phyloP scores from a whole-genome alignment of 30 jellyfish, hydroid and myxozoan genomes.

The Aurelia sp. region DNA sequence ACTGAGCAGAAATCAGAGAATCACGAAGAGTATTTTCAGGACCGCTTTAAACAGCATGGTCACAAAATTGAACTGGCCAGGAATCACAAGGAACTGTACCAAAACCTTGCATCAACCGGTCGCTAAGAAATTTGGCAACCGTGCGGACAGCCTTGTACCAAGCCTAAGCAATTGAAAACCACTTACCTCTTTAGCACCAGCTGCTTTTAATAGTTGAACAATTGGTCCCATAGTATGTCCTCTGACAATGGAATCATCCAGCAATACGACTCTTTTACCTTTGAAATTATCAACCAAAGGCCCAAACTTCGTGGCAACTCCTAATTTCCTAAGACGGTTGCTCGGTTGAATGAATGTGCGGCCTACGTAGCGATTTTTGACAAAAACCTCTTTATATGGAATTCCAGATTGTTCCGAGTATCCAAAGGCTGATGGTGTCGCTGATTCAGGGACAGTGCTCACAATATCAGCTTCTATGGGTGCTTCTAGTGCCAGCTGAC shows the following conservation, averaged over 20 bases:
- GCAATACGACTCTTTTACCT: slow-evolving; percentile 74
- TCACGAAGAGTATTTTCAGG: too few species aligned
- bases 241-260: slow-evolving; percentile 93
- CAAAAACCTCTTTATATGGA: slow-evolving; percentile 86
- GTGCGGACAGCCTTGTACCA: too few species aligned
- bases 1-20: too few species aligned
- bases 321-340: slow-evolving; percentile 75
- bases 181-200: slow-evolving; percentile 98
- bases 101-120: too few species aligned
- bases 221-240: slow-evolving; percentile 95
- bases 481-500: slow-evolving; percentile 87
- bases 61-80: too few species aligned
- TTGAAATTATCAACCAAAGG: slow-evolving; percentile 75
- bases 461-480: slow-evolving; percentile 90
- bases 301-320: slow-evolving; percentile 91
- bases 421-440: slow-evolving; percentile 96
- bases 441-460: slow-evolving; percentile 97
- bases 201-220: slow-evolving; percentile 63
- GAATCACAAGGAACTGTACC: too few species aligned
- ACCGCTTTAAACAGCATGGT: too few species aligned
- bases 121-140: too few species aligned
- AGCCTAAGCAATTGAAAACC: not conserved
- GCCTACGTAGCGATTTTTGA: slow-evolving; percentile 96
- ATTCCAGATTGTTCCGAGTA: slow-evolving; percentile 83
- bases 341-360: slow-evolving; percentile 90